Percentiles rank a stretch among this genome's conserved stretches.
phyloP scores from a whole-genome alignment of 2,888 invertebrate genomes.

The Acanthosepion pharaonis region DNA sequence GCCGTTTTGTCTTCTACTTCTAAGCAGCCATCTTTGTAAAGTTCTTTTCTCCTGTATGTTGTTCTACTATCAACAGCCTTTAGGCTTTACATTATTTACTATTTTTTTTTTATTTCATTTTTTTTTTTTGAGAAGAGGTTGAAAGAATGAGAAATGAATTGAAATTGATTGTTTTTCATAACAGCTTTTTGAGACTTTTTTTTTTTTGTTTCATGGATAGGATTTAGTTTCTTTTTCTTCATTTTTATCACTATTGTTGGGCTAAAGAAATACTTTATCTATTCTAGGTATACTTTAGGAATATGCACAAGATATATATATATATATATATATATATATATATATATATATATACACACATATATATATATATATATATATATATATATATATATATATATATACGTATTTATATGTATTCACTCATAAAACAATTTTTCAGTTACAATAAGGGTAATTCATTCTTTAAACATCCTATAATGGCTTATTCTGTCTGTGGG shows the following conservation, averaged over 20 bases:
- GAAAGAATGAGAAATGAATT: not conserved
- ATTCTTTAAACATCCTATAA: too few species aligned
- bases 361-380: not conserved
- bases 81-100: not conserved
- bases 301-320: not conserved
- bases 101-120: too few species aligned
- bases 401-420: too few species aligned
- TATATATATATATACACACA: not conserved
- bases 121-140: not conserved
- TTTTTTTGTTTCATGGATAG: not conserved
- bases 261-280: not conserved
- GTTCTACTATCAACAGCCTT: conserved; percentile 16
- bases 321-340: not conserved
- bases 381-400: not conserved
- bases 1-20: not conserved
- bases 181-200: not conserved
- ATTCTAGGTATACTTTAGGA: not conserved
- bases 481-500: too few species aligned
- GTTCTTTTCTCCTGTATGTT: not conserved
- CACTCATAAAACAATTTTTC: too few species aligned
- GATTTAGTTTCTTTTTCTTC: not conserved
- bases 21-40: not conserved
- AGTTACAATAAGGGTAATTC: too few species aligned
- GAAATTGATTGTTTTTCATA: conserved; percentile 3
- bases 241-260: not conserved